These are phyloP conservation scores for Oscheius sp. DNA, from an alignment of 1,140 invertebrate species.

Conservation along the genomic window DNA sequence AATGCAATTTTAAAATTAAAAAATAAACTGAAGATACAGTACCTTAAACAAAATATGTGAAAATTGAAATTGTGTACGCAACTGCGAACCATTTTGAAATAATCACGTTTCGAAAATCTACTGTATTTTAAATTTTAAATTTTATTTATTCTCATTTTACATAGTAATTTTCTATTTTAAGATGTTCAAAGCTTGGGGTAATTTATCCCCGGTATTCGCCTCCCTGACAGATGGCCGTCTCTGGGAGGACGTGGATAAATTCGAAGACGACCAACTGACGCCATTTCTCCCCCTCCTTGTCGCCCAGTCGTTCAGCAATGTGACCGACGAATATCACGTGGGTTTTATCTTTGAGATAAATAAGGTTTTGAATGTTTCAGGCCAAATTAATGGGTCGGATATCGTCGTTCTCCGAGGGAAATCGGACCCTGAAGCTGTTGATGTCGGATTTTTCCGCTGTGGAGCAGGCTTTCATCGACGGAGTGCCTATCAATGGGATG, in stretches of 20 bases:
- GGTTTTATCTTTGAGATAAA: neutral
- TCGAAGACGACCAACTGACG: neutral
- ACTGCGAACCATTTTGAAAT: too few species aligned
- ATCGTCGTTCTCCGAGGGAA: neutral
- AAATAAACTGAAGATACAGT: too few species aligned
- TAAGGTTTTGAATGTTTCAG: neutral
- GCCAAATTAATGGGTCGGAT: neutral
- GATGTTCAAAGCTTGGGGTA: neutral
- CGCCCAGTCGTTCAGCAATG: neutral
- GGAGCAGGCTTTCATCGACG: neutral
- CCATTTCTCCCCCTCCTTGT: neutral
- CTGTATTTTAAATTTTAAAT: too few species aligned
- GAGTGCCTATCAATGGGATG: too few species aligned
- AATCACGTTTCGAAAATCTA: too few species aligned
- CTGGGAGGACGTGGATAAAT: neutral
- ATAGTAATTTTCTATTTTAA: neutral
- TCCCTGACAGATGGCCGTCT: neutral
- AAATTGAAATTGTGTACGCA: too few species aligned
- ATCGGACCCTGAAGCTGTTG: neutral
- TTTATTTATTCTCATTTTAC: neutral
- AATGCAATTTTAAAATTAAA: too few species aligned
- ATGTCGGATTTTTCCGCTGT: neutral
- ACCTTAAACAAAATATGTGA: too few species aligned
- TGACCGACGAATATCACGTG: too few species aligned
- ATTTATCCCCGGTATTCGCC: neutral